phyloP scores from a whole-genome alignment of 2,113 vertebrate species.

The Pachycephala philippinensis region DNA sequence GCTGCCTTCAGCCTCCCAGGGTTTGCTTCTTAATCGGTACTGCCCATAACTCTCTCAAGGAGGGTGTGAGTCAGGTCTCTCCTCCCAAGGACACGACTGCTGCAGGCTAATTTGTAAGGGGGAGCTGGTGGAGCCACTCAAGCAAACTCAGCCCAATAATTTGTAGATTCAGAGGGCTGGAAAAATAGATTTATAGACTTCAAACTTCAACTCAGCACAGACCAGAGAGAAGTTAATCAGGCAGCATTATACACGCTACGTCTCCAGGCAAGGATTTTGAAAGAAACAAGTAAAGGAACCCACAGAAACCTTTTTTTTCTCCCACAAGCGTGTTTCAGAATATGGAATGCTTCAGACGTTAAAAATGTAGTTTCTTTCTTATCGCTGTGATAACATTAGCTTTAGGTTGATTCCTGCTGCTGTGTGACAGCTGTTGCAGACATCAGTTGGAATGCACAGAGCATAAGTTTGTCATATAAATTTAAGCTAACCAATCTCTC shows the following conservation, averaged over 20 bases:
- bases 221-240: background rate
- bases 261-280: background rate
- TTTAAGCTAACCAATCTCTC: background rate
- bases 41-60: background rate
- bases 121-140: background rate
- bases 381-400: slow-evolving; percentile 13
- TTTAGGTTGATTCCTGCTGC: background rate
- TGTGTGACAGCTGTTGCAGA: slow-evolving; percentile 14
- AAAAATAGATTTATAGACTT: background rate
- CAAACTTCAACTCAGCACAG: background rate
- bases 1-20: background rate
- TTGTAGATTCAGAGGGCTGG: background rate
- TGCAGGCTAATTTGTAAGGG: background rate
- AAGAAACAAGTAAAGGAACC: background rate
- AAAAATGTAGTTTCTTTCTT: background rate
- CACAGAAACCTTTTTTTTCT: background rate
- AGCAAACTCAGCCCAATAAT: background rate
- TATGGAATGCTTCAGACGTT: background rate
- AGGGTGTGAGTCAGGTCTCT: background rate
- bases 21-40: background rate
- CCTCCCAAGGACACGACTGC: rapidly evolving
- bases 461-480: background rate
- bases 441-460: background rate
- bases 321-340: background rate
- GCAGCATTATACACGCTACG: background rate